Evolutionary conservation across 1,140 invertebrate species (phyloP), one percentile per base, ranked within the genome.

Genomic region (Saccostrea echinata): DNA sequence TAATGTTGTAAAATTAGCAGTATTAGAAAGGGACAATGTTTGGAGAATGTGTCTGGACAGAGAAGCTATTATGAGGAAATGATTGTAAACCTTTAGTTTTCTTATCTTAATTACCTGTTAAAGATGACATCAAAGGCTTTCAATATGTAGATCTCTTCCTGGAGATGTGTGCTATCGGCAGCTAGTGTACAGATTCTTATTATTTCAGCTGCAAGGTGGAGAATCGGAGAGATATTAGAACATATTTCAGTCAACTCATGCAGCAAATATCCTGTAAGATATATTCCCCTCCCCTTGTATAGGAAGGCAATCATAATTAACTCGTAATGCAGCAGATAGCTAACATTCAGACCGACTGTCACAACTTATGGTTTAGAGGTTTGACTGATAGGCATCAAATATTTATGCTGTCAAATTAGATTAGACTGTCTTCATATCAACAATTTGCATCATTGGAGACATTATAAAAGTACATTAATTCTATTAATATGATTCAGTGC

Each of bases 321-420:
- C 27, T 76, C 13, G 68, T 76, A 76, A 30, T 30, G 27, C 27
- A 76, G 13, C 27, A 61, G 55, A 61, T 61, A 61, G 55, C 55
- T 21, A 61, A 61, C 18, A 61, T 61, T 4, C 18, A 61, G 55
- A 61, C 55, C 21, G 18, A 21, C 21, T n/a, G 21, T 64, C 21
- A 64, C 57, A 64, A n/a, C 18, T n/a, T 64, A 64, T 64, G 57
- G 21, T 6, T 21, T 21, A 24, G 57, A 18, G 57, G 24, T 64
- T 64, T 64, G 57, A 64, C 57, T 24, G 57, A 64, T 64, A n/a
- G 21, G 57, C 57, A 64, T 64, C 57, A 64, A 64, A 64, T 24
- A 64, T 64, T 64, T 21, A 64, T 64, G 24, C 57, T 64, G 57
- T 64, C 57, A 64, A 64, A 64, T 64, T 64, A 24, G 57, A 64